Base-by-base conservation (phyloP, 2,888 invertebrate species). In the Tricholauxania praeusta region DNA sequence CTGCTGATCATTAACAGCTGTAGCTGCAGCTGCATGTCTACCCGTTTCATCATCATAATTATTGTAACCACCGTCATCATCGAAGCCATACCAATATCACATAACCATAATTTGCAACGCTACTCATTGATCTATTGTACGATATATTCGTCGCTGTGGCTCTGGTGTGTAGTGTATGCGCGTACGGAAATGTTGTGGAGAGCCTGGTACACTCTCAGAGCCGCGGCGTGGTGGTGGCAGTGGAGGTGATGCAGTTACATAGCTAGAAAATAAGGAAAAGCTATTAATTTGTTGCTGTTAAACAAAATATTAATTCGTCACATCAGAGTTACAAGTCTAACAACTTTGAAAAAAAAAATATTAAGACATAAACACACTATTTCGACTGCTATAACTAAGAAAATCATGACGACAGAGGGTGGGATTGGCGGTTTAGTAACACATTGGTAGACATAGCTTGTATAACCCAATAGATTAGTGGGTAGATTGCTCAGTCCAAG, bases 171-270 rank as follows among this genome's bases (percentile, higher is more conserved):
- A 90, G 79, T 89, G 89, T 75, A 90, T 90, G 76, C 91, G 90
- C 17, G 92, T 90, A 76, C 91, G 89, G 72, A 92, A 88, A 81
- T 92, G 91, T 78, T 88, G 92, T 17, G 93, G 93, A 68, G 92
- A 92, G 60, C 92, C 92, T 28, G 93, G 92, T 72, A 92, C 92
- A 82, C 92, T 92, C 85, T 92, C 92, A 3, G 92, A 92, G 28
- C 92, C 88, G 74, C 92, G 89, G 73, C 92, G 81, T 59, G 88
- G 87, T 60, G 88, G 87, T 55, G 87, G 87, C 77, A 86, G 76
- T 22, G 88, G 87, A 12, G 87, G 87, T 55, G 89, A 89, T 76
- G 88, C 87, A 82, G 88, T 89, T 78, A 88, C 88, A 84, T 87
- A 88, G 78, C 85, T 89, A 49, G 60, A 47, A 55, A 14, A 49